Evolutionary conservation across 2,888 invertebrate genomes (phyloP).

Genomic region (Pecten maximus): DNA sequence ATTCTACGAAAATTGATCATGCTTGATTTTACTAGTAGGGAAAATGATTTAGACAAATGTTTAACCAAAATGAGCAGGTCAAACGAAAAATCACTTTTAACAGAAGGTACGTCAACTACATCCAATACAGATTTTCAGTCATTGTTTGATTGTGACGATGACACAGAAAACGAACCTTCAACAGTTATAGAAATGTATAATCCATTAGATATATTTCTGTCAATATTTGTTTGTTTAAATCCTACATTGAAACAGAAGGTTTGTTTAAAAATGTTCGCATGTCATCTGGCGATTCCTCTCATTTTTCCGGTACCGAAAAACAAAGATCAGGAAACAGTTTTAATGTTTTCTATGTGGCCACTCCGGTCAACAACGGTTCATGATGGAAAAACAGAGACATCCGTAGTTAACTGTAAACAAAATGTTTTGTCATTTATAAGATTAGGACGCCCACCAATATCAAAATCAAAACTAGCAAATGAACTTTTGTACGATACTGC

Average conservation of each 20-base stretch:
- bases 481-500: not conserved
- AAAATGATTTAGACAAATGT: not conserved
- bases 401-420: not conserved
- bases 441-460: not conserved
- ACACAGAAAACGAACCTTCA: not conserved
- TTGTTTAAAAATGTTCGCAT: not conserved
- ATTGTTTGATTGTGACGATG: not conserved
- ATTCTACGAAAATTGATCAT: not conserved
- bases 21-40: not conserved
- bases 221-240: not conserved
- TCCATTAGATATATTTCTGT: not conserved
- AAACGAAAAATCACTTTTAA: too few relatives aligned
- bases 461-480: conserved; percentile 10
- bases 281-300: not conserved
- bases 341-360: not conserved
- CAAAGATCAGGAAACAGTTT: not conserved
- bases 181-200: not conserved
- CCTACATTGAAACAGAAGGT: not conserved
- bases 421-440: not conserved
- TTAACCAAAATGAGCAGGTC: not conserved
- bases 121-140: not conserved
- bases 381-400: not conserved
- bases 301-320: not conserved
- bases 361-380: not conserved
- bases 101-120: not conserved